phyloP scores from a whole-genome alignment of 2,888 invertebrate species.

The Bombyx huttoni region DNA sequence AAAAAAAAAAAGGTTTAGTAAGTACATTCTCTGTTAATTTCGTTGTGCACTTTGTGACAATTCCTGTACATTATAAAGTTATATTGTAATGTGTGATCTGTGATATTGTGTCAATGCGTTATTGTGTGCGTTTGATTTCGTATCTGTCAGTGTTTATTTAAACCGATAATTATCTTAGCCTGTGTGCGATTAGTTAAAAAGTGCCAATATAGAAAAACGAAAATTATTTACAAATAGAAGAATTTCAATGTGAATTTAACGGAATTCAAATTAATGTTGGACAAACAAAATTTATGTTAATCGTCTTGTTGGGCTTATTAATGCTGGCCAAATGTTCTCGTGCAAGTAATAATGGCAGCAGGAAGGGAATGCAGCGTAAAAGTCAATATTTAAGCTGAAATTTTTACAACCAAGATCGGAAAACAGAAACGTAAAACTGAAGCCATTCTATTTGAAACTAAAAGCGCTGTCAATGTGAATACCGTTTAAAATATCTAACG shows the following conservation, averaged over 20 bases:
- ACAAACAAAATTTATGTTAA: too few relatives aligned
- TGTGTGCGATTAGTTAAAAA: background rate
- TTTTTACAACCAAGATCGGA: constrained; percentile 9
- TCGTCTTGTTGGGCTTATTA: too few relatives aligned
- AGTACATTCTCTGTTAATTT: constrained; percentile 58
- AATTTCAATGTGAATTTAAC: too few relatives aligned
- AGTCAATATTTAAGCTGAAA: constrained; percentile 10
- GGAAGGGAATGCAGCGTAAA: constrained; percentile 6
- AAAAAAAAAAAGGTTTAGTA: constrained; percentile 59
- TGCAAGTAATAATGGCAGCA: background rate
- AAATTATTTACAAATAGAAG: too few relatives aligned
- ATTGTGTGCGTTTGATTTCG: constrained; percentile 4
- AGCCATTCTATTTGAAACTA: constrained; percentile 50
- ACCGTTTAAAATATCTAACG: constrained; percentile 7
- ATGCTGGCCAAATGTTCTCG: too few relatives aligned
- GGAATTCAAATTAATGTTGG: too few relatives aligned
- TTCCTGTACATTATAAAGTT: constrained; percentile 20
- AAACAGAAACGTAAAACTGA: constrained; percentile 20
- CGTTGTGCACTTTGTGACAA: constrained; percentile 35
- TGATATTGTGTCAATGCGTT: constrained; percentile 12
- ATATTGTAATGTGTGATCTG: constrained; percentile 13
- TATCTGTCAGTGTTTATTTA: constrained; percentile 8
- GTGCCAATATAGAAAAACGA: too few relatives aligned
- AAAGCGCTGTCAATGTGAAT: constrained; percentile 35
- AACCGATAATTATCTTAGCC: background rate